Conservation (phyloP, 1,140 invertebrate genomes). For the Venturia canescens region DNA sequence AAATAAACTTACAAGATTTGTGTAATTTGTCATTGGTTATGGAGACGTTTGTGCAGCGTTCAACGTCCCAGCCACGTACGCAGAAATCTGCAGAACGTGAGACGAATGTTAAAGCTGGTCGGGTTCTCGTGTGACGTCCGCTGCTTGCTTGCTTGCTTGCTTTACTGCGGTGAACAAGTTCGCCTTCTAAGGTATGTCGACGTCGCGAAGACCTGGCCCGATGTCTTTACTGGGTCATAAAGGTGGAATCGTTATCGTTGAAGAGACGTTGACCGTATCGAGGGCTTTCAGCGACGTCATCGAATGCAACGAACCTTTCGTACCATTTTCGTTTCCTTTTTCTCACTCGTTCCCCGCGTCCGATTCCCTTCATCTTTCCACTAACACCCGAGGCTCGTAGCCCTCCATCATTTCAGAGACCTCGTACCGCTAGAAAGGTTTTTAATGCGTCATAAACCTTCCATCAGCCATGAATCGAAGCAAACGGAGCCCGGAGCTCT, state of each 20-base stretch:
- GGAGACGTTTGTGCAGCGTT: too few relatives aligned
- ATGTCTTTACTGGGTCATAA: background rate
- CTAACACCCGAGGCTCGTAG: background rate
- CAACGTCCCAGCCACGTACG: too few relatives aligned
- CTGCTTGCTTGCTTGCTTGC: background rate
- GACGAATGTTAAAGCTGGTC: too few relatives aligned
- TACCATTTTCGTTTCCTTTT: background rate
- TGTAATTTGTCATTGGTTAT: too few relatives aligned
- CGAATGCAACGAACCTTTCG: background rate
- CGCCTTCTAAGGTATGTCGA: background rate
- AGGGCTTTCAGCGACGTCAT: background rate
- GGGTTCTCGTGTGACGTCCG: too few relatives aligned
- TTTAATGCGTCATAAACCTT: constrained; percentile 52
- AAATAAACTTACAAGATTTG: too few relatives aligned
- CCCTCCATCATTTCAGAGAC: constrained; percentile 16
- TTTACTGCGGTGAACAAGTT: background rate
- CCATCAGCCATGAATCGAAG: constrained; percentile 46
- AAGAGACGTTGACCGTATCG: background rate
- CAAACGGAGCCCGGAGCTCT: background rate
- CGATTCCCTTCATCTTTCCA: constrained; percentile 11
- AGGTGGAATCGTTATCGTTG: constrained; percentile 3
- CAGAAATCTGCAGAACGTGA: too few relatives aligned
- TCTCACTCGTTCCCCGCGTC: background rate
- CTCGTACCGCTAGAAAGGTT: constrained; percentile 48
- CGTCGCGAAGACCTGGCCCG: background rate